A percentile compares a stretch with the other conserved stretches of the same genome.
Conservation (phyloP, 2,888 invertebrate genomes). For the Pharmacophagus antenor region DNA sequence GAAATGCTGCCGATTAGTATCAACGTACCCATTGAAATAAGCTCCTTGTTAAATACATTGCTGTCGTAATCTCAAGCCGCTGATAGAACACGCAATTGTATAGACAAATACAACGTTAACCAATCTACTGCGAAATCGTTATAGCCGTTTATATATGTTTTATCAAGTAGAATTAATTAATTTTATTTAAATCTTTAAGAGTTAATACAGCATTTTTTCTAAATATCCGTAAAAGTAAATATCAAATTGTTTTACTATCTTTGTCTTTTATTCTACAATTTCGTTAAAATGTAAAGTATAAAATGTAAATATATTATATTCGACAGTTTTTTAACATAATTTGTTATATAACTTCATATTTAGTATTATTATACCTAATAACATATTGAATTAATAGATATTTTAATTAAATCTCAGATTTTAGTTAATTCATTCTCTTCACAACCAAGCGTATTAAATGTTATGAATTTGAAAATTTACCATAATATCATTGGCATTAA, state of each 20-base stretch:
- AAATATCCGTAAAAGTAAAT: too few species aligned
- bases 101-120: constrained; percentile 12
- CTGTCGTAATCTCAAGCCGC: constrained; percentile 21
- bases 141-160: constrained; percentile 24
- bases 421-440: not conserved
- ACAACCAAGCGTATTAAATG: not conserved
- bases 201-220: too few species aligned
- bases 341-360: too few species aligned
- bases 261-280: too few species aligned
- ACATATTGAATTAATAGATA: not conserved
- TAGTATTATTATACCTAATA: too few species aligned
- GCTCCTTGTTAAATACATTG: constrained; percentile 48
- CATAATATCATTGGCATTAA: too few species aligned
- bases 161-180: not conserved
- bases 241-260: too few species aligned
- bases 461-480: not conserved
- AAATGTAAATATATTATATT: too few species aligned
- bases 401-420: not conserved
- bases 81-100: constrained; percentile 24
- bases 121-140: constrained; percentile 2
- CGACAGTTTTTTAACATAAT: too few species aligned
- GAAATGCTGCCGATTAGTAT: constrained; percentile 72
- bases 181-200: too few species aligned
- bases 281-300: too few species aligned
- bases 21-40: constrained; percentile 66